phyloP scores from a whole-genome alignment of 2,797 vertebrate genomes.

The Falco concolor region DNA sequence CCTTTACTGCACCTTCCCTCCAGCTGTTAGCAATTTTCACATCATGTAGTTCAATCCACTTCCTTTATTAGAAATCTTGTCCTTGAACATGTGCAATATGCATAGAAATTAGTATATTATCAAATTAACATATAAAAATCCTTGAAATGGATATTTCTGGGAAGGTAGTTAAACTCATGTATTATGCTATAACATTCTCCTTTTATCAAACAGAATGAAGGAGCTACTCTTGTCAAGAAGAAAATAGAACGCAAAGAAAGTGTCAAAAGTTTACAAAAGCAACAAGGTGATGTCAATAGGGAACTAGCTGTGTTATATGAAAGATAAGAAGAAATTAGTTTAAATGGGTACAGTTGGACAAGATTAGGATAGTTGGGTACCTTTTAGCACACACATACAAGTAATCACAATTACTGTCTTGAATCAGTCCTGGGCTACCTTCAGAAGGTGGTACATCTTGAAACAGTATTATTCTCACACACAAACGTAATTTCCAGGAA shows the following conservation, averaged over 20 bases:
- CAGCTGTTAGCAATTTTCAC: conserved; percentile 6
- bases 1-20: neutral
- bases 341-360: neutral
- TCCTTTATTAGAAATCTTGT: neutral
- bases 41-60: neutral
- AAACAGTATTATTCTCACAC: neutral
- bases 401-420: neutral
- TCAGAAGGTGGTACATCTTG: neutral
- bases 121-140: neutral
- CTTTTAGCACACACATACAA: neutral
- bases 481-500: neutral
- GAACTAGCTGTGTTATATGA: neutral
- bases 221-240: neutral
- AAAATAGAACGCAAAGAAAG: neutral
- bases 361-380: neutral
- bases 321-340: neutral
- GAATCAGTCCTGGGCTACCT: neutral
- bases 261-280: neutral
- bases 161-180: neutral
- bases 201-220: neutral
- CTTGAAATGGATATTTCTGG: neutral
- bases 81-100: neutral
- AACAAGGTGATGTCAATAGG: neutral
- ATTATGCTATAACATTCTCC: neutral
- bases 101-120: neutral